These are phyloP conservation scores for Mystacides longicornis DNA, from an alignment of 2,888 invertebrate species.

Conservation along the genomic window DNA sequence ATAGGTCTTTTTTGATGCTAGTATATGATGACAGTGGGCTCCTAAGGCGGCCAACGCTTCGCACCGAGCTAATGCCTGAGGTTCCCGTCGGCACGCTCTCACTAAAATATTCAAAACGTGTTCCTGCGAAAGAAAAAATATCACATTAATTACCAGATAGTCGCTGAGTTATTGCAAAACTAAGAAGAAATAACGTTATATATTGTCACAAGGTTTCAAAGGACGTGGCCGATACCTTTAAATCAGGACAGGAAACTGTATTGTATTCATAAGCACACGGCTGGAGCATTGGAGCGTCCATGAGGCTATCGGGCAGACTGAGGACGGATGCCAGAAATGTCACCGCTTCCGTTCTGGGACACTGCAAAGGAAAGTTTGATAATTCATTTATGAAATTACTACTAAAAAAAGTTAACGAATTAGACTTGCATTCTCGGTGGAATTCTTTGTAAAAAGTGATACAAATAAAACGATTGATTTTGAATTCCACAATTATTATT, in stretches of 20 bases:
- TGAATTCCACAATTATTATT: no score
- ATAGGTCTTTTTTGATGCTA: conserved; percentile 34
- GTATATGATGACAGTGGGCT: conserved; percentile 41
- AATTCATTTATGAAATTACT: background rate
- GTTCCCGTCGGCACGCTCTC: conserved; percentile 82
- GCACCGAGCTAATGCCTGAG: conserved; percentile 79
- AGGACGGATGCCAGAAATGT: conserved; percentile 82
- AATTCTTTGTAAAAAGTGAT: background rate
- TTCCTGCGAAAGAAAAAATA: conserved; percentile 52
- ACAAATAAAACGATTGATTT: background rate
- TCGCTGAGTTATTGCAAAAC: no score
- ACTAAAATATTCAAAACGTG: conserved; percentile 81
- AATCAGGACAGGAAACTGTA: conserved; percentile 61
- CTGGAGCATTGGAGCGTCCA: conserved; percentile 61
- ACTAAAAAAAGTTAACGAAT: no score
- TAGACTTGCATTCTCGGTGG: background rate
- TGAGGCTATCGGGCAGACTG: conserved; percentile 66
- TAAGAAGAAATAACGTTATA: no score
- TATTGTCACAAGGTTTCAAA: no score
- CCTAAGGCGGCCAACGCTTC: conserved; percentile 83
- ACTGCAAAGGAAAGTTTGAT: conserved; percentile 43
- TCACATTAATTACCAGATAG: no score
- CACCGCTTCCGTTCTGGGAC: conserved; percentile 85
- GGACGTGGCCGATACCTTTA: no score
- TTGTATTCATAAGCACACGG: conserved; percentile 57